Evolutionary conservation across 2,888 invertebrate species (phyloP), one percentile per base, ranked within the genome.

Genomic region (Crematogaster levior): DNA sequence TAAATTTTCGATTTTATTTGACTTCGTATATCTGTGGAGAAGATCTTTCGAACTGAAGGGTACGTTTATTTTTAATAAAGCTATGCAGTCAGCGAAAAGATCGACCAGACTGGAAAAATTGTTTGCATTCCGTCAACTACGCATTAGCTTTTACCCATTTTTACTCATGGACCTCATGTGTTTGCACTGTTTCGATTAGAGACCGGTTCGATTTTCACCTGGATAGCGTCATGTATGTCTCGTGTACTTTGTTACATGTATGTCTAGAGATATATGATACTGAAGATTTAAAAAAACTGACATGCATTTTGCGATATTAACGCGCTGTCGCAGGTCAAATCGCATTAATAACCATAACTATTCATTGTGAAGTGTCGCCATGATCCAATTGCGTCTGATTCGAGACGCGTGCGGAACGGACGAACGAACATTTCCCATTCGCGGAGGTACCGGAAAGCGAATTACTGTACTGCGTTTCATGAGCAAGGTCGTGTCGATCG

Each of bases 341-440:
- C 65, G 77, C 37, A 84, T 85, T 90, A 90, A 84, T 65, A 60
- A 34, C 63, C 81, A 83, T 68, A 63, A 34, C 66, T 77, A 80
- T 84, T 84, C 53, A 82, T 18, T 15, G 15, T 82, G 65, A 84
- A 79, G 53, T 79, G 65, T 84, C 86, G 79, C 82, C 86, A 88
- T 84, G 83, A 86, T 85, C 79, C 89, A 88, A 90, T 90, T 90
- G 88, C 81, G 74, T 75, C 85, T 87, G 88, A 91, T 86, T 86
- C 74, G 73, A 60, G 40, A 84, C 79, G 84, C 84, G 83, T 70
- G 87, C 84, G 75, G 81, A 86, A 84, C 65, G 24, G 24, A 65
- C 37, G 75, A 80, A n/a, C n/a, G 46, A 81, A 24, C 37, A 10
- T 65, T 74, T 82, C 12, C 6, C 73, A 75, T 30, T 37, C 66